Evolutionary conservation across 2,888 invertebrate genomes (phyloP), one percentile per base, ranked within the genome.

Genomic region (Branchellion lobata): DNA sequence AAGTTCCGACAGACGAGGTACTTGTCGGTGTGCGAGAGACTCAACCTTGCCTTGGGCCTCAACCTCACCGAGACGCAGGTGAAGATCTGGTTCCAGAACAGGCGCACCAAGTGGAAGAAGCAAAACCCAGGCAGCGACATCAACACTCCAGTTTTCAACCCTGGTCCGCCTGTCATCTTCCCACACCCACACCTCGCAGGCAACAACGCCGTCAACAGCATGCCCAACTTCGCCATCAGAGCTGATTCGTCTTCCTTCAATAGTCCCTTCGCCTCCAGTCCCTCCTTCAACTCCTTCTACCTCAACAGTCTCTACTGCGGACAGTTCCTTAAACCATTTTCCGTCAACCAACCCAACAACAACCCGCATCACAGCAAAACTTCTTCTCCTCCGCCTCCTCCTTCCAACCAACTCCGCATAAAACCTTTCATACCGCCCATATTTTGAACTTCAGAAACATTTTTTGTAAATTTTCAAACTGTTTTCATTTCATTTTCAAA

Each of bases 101-200:
- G 83, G 11, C 89, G 96, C 83, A 96, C 96, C 84, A 99, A 99
- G 89, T 99, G 98, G 98, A 99, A 99, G 91, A 99, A 99, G 87
- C 98, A 98, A 88, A 98, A 99, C 87, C 98, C 98, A 0, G 98
- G 98, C 0, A 92, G 96, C 92, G 98, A 98, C 88, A 97, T 98
- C 8, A 88, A 88, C 83, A 86, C 86, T 72, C 88, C 80, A 18
- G 80, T 77, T 31, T 57, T 80, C 27, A 61, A 51, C 27, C 79
- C 79, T 18, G 75, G 61, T 31, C 47, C 79, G 8, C 68, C 69
- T n/a, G 36, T 79, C 57, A 75, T 47, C 36, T 75, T 71, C 51
- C 76, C 77, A 24, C 77, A 31, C 53, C 74, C 57, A 31, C 65
- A 40, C 40, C 61, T 53, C 51, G 29, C 34, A 68, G 36, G 27